Base-by-base conservation (phyloP, 2,113 vertebrate species). In the Festucalex cinctus region DNA sequence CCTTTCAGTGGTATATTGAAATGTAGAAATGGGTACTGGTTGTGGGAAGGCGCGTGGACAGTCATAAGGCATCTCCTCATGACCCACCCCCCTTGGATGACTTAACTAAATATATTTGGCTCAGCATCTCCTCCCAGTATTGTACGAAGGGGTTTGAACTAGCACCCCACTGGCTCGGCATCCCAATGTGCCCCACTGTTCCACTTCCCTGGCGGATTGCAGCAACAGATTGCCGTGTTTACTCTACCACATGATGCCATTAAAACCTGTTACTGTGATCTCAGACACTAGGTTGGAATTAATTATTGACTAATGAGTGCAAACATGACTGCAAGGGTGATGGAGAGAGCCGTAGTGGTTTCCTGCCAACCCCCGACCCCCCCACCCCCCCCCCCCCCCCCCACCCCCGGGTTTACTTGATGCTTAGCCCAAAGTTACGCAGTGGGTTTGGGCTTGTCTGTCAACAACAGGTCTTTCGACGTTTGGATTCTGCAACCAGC, bases 151-250 rank as follows among this genome's bases (percentile, higher is more conserved):
- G 88, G 78, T 86, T 82, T 88, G 85, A 88, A 88, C 86, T 87
- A 74, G 75, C 85, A 86, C 85, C 85, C 85, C 74, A 81, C 82
- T 85, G 77, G 85, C 85, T 89, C 76, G 12, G 80, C 65, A 81
- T 85, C 80, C 86, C 83, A 84, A 66, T 68, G 78, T 85, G 85
- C 85, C 84, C 88, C 84, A 85, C 77, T 84, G 85, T 83, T 83
- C 79, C 71, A 54, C 57, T 73, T 86, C 88, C 86, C 86, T 88
- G 88, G 86, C 79, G 89, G 77, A 84, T 84, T 83, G 82, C 88
- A 88, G 88, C 88, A 89, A 90, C 89, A 90, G 88, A 89, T 89
- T 89, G 89, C 76, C 80, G 83, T 89, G 89, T 90, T 90, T 90
- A 90, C 89, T 88, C 86, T 88, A 88, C 81, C 88, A 90, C 88